A percentile compares a stretch with the other conserved stretches of the same genome.
These are phyloP conservation scores for Nymphalis c-album DNA, from an alignment of 2,888 invertebrate species.

Conservation along the genomic window DNA sequence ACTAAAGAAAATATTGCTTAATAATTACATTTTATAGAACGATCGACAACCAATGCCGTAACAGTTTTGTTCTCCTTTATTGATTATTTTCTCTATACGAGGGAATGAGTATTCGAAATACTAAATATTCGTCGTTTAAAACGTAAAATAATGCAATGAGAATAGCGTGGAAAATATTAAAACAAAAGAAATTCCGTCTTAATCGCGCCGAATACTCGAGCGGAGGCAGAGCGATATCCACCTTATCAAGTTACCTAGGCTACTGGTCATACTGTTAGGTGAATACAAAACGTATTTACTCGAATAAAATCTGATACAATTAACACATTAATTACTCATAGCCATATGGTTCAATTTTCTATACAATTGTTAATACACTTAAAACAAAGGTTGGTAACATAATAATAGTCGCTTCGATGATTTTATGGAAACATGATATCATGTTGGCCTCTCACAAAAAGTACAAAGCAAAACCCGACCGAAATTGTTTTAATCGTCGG, in stretches of 20 bases:
- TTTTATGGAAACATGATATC: slow-evolving; percentile 80
- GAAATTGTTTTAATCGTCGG: slow-evolving; percentile 80
- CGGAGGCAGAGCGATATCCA: slow-evolving; percentile 77
- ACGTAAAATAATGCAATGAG: slow-evolving; percentile 21
- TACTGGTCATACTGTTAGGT: slow-evolving; percentile 69
- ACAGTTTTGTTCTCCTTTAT: no score
- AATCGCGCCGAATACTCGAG: slow-evolving; percentile 77
- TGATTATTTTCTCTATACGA: no score
- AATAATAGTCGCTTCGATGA: slow-evolving; percentile 80
- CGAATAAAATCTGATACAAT: slow-evolving; percentile 27
- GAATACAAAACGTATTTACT: slow-evolving; percentile 49
- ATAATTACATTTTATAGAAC: no score
- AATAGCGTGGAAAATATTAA: slow-evolving; percentile 57
- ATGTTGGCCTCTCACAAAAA: slow-evolving; percentile 78
- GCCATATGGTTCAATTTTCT: slow-evolving; percentile 34
- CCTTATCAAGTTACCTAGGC: slow-evolving; percentile 80
- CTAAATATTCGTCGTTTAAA: slow-evolving; percentile 13
- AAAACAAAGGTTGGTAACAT: slow-evolving; percentile 57
- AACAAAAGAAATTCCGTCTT: slow-evolving; percentile 74
- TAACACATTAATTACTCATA: not conserved
- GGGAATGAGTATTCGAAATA: not conserved
- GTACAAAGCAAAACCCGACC: slow-evolving; percentile 71
- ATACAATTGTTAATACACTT: slow-evolving; percentile 43
- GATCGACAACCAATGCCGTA: no score
- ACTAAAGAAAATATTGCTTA: no score